Percentiles rank a stretch among this genome's conserved stretches.
Conservation (phyloP, 2,888 invertebrate species). For the Coremacera marginata region DNA sequence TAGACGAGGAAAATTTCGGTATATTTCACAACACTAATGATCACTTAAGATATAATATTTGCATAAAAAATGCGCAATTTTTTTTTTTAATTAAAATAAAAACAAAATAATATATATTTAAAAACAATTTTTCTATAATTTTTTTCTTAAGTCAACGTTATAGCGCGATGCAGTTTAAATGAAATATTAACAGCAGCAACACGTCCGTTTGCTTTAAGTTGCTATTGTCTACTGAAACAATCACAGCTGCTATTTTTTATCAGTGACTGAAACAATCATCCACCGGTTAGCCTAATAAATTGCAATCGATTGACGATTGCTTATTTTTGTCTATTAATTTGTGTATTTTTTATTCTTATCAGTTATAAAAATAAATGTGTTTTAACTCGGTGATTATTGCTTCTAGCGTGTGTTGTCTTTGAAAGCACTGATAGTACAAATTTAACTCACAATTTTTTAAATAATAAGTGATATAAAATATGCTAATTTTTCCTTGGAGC, state of each 20-base stretch:
- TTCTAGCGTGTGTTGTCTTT: no score
- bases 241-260: conserved; percentile 7
- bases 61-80: neutral
- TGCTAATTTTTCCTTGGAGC: no score
- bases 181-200: neutral
- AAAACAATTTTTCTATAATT: no score
- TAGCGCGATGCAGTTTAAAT: neutral
- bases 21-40: neutral
- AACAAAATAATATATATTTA: no score
- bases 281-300: neutral
- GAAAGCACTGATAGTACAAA: no score
- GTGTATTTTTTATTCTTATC: neutral
- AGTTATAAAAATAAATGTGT: no score
- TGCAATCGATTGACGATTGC: conserved; percentile 3
- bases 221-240: conserved; percentile 9
- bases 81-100: neutral
- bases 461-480: no score
- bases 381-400: no score
- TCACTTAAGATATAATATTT: neutral
- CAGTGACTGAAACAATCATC: conserved; percentile 15
- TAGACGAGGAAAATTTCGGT: neutral
- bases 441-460: no score
- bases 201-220: conserved; percentile 13
- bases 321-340: neutral
- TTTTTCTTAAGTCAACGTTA: neutral